Evolutionary conservation across 2,113 vertebrate genomes (phyloP).

Genomic region (Sialia sialis): DNA sequence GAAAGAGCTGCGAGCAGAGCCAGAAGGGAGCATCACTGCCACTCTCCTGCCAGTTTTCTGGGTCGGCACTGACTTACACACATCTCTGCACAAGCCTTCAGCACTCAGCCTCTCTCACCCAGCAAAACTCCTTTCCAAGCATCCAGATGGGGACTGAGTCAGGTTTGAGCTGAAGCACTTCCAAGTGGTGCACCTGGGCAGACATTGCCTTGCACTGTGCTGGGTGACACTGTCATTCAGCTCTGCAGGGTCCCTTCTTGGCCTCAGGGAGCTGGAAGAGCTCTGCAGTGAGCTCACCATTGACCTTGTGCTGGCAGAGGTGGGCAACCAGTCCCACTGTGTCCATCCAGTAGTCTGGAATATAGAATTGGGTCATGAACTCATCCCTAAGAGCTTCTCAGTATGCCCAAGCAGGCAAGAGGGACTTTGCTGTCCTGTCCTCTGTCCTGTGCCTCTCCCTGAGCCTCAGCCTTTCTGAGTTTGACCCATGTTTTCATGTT

Average conservation of each 20-base stretch:
- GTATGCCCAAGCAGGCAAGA: neutral
- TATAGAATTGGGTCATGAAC: neutral
- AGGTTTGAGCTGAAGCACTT: neutral
- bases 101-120: conserved; percentile 5
- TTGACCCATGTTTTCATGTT: neutral
- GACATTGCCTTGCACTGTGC: neutral
- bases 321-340: neutral
- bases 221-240: neutral
- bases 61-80: neutral
- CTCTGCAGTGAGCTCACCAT: neutral
- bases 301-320: neutral
- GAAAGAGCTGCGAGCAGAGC: conserved; percentile 22
- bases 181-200: neutral
- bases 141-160: conserved; percentile 6
- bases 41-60: conserved; percentile 41
- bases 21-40: conserved; percentile 39
- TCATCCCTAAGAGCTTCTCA: rapidly evolving
- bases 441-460: neutral
- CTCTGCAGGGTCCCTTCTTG: neutral
- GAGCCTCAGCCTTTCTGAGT: neutral
- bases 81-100: neutral
- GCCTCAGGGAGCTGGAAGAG: neutral
- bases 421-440: neutral
- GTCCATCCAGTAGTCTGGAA: neutral
- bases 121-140: neutral